A percentile compares a stretch with the other conserved stretches of the same genome.
Conservation (phyloP, 1,140 invertebrate genomes). For the Rhopalosiphum padi region DNA sequence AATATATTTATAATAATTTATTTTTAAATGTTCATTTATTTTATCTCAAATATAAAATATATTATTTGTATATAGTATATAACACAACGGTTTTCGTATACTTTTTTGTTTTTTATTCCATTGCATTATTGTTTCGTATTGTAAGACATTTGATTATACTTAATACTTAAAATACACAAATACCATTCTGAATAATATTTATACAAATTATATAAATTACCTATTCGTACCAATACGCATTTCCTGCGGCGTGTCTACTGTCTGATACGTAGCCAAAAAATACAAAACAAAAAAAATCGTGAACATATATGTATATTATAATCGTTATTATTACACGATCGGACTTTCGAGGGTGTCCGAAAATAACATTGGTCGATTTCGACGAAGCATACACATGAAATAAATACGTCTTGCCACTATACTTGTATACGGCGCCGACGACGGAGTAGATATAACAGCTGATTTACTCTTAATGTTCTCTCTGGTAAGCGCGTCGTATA, state of each 20-base stretch:
- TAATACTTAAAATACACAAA: neutral
- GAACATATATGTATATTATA: neutral
- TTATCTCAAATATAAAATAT: neutral
- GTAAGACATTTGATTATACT: neutral
- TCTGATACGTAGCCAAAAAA: neutral
- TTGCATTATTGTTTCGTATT: neutral
- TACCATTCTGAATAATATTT: neutral
- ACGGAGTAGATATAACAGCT: neutral
- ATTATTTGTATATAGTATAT: neutral
- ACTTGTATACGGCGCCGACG: neutral
- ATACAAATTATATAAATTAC: too few relatives aligned
- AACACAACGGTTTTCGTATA: neutral
- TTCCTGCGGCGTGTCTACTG: neutral
- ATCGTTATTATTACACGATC: neutral
- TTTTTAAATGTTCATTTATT: neutral
- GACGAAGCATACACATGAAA: neutral
- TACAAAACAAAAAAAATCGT: neutral
- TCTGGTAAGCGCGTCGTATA: neutral
- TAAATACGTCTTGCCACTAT: neutral
- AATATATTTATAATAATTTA: too few relatives aligned
- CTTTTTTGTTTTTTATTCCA: too few relatives aligned
- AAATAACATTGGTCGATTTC: neutral
- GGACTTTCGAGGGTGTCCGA: neutral
- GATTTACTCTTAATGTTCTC: neutral
- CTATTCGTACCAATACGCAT: neutral